Percentiles rank a stretch among this genome's conserved stretches.
These are phyloP conservation scores for Troides helena DNA, from an alignment of 2,888 invertebrate genomes.

Conservation along the genomic window DNA sequence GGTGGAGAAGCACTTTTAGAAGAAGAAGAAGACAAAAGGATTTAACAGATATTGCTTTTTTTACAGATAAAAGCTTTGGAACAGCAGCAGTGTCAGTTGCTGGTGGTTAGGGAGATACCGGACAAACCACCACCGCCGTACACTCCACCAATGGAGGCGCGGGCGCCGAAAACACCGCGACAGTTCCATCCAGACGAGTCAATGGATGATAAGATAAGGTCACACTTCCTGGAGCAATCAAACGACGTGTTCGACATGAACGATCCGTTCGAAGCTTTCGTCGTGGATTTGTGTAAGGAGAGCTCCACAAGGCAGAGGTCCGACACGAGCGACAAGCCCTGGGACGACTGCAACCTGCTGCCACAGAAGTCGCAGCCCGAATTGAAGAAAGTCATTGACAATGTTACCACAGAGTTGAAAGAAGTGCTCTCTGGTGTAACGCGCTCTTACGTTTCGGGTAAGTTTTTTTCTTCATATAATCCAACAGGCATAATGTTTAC, in stretches of 20 bases:
- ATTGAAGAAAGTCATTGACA: slow-evolving; percentile 43
- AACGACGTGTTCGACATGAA: slow-evolving; percentile 35
- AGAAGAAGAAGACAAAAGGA: no score
- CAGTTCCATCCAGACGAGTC: slow-evolving; percentile 49
- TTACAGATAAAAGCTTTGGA: slow-evolving; percentile 72
- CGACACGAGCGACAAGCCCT: slow-evolving; percentile 58
- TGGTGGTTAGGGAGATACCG: slow-evolving; percentile 71
- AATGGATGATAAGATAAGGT: slow-evolving; percentile 47
- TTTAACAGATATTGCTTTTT: neutral
- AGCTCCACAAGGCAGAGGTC: slow-evolving; percentile 45
- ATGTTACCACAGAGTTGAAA: slow-evolving; percentile 48
- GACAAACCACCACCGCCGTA: slow-evolving; percentile 76
- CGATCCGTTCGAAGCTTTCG: slow-evolving; percentile 57
- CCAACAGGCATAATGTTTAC: no score
- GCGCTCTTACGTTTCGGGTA: slow-evolving; percentile 57
- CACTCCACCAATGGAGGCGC: slow-evolving; percentile 59
- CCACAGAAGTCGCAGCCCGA: slow-evolving; percentile 51
- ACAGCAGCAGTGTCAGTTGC: slow-evolving; percentile 63
- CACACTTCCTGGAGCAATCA: slow-evolving; percentile 35
- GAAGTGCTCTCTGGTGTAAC: slow-evolving; percentile 55
- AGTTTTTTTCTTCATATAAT: slow-evolving; percentile 19
- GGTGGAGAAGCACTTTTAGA: no score
- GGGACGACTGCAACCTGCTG: slow-evolving; percentile 64
- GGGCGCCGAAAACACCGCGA: slow-evolving; percentile 44
- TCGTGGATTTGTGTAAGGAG: slow-evolving; percentile 63